Conservation (phyloP, 2,888 invertebrate genomes). For the Calameuta idolon region DNA sequence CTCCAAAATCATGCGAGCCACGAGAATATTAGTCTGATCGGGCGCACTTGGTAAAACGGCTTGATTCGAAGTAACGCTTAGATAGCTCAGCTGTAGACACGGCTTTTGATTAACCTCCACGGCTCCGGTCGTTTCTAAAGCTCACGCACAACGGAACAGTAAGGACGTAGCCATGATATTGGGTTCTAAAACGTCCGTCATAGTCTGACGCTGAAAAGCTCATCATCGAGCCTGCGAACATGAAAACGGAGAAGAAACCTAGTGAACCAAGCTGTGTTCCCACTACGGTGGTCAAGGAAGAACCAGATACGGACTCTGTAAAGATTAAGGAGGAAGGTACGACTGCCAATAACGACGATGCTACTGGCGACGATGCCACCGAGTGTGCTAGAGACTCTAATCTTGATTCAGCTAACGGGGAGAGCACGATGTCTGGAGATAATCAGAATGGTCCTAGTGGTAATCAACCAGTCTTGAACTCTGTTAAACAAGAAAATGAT, state of each 20-base stretch:
- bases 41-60: background rate
- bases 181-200: background rate
- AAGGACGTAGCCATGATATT: background rate
- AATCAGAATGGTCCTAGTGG: conserved; percentile 50
- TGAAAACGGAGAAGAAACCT: conserved; percentile 66
- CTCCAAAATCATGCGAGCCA: conserved; percentile 27
- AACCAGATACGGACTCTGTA: conserved; percentile 60
- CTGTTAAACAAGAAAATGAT: conserved; percentile 59
- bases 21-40: conserved; percentile 17
- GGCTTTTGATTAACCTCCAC: background rate
- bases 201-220: background rate
- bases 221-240: conserved; percentile 40
- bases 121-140: background rate
- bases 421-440: conserved; percentile 51
- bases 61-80: background rate
- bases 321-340: conserved; percentile 62
- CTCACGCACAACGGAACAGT: background rate
- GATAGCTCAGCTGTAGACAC: background rate
- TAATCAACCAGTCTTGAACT: conserved; percentile 52
- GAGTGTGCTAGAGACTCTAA: conserved; percentile 57
- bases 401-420: conserved; percentile 54
- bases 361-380: conserved; percentile 54
- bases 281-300: conserved; percentile 62
- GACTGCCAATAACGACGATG: conserved; percentile 56
- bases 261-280: conserved; percentile 62